Conservation (phyloP, 2,888 invertebrate genomes). For the Aphodius sticticus region DNA sequence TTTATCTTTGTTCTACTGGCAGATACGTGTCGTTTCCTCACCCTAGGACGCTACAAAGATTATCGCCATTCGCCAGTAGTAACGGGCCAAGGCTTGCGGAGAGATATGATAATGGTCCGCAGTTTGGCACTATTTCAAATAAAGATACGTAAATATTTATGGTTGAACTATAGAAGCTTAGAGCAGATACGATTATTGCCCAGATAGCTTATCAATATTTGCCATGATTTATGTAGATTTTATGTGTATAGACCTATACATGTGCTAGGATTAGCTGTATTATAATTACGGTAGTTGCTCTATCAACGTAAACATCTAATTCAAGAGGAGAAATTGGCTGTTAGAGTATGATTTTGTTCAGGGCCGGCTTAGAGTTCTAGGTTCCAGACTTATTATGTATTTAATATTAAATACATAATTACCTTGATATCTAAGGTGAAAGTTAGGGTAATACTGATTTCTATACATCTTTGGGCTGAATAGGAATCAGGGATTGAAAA, state of each 20-base stretch:
- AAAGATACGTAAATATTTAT: conserved; percentile 4
- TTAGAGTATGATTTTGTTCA: no score
- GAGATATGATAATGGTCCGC: neutral
- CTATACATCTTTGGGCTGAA: no score
- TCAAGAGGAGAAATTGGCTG: neutral
- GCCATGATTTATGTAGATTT: neutral
- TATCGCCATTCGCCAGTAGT: neutral
- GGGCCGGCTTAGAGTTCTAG: no score
- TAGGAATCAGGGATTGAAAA: no score
- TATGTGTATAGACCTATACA: neutral
- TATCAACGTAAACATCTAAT: neutral
- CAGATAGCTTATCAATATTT: neutral
- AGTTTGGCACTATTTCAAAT: neutral
- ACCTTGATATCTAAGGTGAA: no score
- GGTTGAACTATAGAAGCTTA: neutral
- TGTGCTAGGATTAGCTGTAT: neutral
- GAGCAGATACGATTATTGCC: neutral
- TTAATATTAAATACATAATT: neutral
- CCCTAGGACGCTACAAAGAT: neutral
- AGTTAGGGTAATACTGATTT: no score
- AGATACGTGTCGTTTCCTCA: neutral
- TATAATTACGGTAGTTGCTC: neutral
- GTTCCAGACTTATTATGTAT: neutral
- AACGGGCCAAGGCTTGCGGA: neutral
- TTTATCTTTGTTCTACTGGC: neutral